phyloP scores from a whole-genome alignment of 2,797 vertebrate genomes.

The Onychomys leucogaster region DNA sequence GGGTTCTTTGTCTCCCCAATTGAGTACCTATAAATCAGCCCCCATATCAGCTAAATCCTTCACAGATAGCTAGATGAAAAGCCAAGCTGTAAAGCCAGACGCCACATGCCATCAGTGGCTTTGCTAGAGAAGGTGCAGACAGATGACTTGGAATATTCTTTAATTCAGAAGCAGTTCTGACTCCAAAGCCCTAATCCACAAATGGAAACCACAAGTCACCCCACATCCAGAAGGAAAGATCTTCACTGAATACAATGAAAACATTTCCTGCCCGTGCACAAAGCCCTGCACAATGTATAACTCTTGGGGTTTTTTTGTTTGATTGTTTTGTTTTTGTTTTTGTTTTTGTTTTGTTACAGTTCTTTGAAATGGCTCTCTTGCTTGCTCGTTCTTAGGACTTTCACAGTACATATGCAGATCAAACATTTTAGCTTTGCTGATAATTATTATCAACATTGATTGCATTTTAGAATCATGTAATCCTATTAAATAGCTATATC shows the following conservation, averaged over 20 bases:
- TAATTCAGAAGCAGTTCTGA: background rate
- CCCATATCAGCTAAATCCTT: background rate
- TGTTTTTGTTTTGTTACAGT: background rate
- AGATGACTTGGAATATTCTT: background rate
- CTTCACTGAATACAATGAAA: background rate
- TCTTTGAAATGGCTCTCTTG: conserved; percentile 13
- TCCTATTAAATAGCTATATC: conserved; percentile 54
- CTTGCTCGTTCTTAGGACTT: conserved; percentile 1
- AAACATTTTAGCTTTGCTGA: conserved; percentile 32
- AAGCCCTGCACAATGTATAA: background rate
- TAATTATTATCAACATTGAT: conserved; percentile 36
- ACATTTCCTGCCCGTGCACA: background rate
- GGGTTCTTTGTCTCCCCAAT: background rate
- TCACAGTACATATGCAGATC: background rate
- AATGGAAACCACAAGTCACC: background rate
- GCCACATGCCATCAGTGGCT: background rate
- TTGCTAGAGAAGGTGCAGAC: background rate
- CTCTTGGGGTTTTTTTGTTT: background rate
- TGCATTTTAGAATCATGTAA: conserved; percentile 22
- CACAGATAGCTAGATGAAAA: background rate
- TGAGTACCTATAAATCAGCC: background rate
- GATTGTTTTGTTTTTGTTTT: background rate
- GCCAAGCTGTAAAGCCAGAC: background rate
- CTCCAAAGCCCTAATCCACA: background rate
- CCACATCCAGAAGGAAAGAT: background rate